Percentiles rank a stretch among this genome's conserved stretches.
Evolutionary conservation across 2,113 vertebrate species (phyloP).

Genomic region (Serilophus lunatus): DNA sequence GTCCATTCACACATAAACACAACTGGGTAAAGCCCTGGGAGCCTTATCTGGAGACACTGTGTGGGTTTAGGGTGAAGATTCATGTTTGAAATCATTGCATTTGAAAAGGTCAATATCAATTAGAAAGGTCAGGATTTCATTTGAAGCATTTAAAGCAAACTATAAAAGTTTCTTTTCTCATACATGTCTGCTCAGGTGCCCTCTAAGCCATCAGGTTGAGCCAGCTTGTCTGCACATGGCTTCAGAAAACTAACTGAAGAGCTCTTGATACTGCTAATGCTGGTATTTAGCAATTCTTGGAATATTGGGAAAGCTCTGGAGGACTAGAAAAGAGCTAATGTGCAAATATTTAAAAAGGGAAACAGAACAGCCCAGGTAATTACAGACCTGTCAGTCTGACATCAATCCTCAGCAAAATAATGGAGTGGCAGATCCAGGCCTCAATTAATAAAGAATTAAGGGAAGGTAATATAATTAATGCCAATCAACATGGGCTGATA

Average conservation of each 20-base stretch:
- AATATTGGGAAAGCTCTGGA: neutral
- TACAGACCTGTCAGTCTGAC: slow-evolving; percentile 56
- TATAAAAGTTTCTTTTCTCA: neutral
- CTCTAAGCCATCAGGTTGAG: neutral
- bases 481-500: slow-evolving; percentile 44
- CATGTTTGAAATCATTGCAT: neutral
- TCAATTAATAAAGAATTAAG: slow-evolving; percentile 69
- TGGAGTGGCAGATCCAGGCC: slow-evolving; percentile 56
- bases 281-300: slow-evolving; percentile 3
- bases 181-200: neutral
- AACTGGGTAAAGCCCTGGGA: neutral
- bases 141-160: neutral
- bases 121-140: neutral
- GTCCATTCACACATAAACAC: neutral
- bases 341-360: slow-evolving; percentile 65
- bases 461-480: slow-evolving; percentile 61
- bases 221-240: neutral
- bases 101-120: neutral
- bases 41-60: neutral
- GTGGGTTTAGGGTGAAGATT: neutral
- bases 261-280: neutral
- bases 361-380: slow-evolving; percentile 56
- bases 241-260: neutral
- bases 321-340: slow-evolving; percentile 30
- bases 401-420: slow-evolving; percentile 46